These are phyloP conservation scores for Paracanthobrama guichenoti DNA, from an alignment of 2,113 vertebrate species.

Conservation along the genomic window DNA sequence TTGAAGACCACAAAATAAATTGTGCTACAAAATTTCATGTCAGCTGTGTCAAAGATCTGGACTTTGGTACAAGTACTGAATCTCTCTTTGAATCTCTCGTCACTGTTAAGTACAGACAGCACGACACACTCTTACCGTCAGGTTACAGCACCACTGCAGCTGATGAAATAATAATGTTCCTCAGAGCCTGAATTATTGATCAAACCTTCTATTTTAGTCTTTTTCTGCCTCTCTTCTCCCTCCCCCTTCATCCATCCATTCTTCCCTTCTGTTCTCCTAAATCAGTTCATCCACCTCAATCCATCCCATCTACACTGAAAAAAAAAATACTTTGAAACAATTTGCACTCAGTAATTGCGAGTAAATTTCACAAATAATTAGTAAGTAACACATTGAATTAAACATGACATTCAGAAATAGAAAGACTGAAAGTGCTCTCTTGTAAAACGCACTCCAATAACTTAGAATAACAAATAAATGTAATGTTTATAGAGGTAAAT, in stretches of 20 bases:
- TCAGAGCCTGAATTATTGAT: constrained; percentile 74
- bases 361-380: too few species aligned
- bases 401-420: too few species aligned
- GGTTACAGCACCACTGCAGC: constrained; percentile 9
- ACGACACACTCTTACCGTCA: constrained; percentile 45
- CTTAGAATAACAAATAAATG: too few species aligned
- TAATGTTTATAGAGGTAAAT: too few species aligned
- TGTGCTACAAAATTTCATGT: too few species aligned
- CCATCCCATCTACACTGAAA: too few species aligned
- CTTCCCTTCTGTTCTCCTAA: constrained; percentile 19
- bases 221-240: constrained; percentile 54
- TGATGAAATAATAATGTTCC: constrained; percentile 76
- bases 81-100: not conserved
- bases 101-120: constrained; percentile 20
- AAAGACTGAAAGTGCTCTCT: too few species aligned
- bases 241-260: constrained; percentile 68
- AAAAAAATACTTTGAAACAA: too few species aligned
- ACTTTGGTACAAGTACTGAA: not conserved
- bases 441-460: too few species aligned
- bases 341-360: too few species aligned
- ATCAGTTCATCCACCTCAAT: not conserved
- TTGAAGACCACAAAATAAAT: not conserved
- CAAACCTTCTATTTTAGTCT: constrained; percentile 45
- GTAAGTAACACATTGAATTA: too few species aligned
- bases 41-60: not conserved